Conservation (phyloP, 2,888 invertebrate genomes). For the Plagodis dolabraria region DNA sequence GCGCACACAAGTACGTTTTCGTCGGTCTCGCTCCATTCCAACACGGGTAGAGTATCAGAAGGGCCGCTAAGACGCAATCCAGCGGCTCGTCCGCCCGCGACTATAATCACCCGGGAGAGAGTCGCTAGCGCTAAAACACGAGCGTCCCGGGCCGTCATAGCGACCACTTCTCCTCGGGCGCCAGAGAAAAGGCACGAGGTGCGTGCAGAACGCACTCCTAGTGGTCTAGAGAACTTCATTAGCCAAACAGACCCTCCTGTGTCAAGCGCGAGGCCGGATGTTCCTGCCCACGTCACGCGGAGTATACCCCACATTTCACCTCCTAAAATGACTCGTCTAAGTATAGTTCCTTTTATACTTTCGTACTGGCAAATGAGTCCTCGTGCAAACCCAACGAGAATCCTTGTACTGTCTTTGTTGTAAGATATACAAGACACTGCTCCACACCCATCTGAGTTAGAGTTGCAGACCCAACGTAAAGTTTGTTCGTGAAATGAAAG, state of each 20-base stretch:
- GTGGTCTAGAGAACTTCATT: slow-evolving; percentile 93
- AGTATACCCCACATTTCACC: slow-evolving; percentile 79
- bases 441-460: slow-evolving; percentile 87
- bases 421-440: slow-evolving; percentile 94
- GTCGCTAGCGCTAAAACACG: slow-evolving; percentile 96
- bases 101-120: slow-evolving; percentile 91
- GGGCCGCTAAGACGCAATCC: slow-evolving; percentile 88
- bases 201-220: slow-evolving; percentile 95
- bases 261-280: slow-evolving; percentile 87
- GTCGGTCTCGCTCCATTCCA: slow-evolving; percentile 91
- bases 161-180: slow-evolving; percentile 93
- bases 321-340: slow-evolving; percentile 76
- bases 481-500: slow-evolving; percentile 91
- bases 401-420: slow-evolving; percentile 93
- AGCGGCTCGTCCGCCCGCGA: slow-evolving; percentile 73
- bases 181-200: slow-evolving; percentile 98
- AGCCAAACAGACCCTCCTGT: slow-evolving; percentile 98
- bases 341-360: slow-evolving; percentile 86
- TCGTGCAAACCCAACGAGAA: slow-evolving; percentile 90
- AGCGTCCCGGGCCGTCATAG: slow-evolving; percentile 74
- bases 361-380: slow-evolving; percentile 97
- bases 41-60: slow-evolving; percentile 92
- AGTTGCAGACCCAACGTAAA: slow-evolving; percentile 93
- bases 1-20: slow-evolving; percentile 96
- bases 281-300: slow-evolving; percentile 76